Evolutionary conservation across 2,888 invertebrate species (phyloP).

Genomic region (Meteorus colon): DNA sequence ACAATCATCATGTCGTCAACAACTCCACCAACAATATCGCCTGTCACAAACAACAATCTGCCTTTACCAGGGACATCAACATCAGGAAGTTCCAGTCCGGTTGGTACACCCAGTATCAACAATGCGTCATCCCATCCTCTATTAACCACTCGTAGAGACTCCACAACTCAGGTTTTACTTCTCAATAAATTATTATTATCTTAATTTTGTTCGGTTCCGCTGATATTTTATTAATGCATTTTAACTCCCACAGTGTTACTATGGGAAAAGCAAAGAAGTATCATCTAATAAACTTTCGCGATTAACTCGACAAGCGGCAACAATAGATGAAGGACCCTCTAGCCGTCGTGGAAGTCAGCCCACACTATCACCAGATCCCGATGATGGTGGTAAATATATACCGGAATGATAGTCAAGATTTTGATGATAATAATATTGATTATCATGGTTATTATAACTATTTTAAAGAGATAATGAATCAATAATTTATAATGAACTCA

Average conservation of each 20-base stretch:
- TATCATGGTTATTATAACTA: too few relatives aligned
- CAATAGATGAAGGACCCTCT: slow-evolving; percentile 90
- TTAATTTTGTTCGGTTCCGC: background rate
- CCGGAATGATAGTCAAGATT: too few relatives aligned
- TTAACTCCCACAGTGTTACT: slow-evolving; percentile 63
- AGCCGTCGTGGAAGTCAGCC: slow-evolving; percentile 88
- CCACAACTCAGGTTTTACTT: slow-evolving; percentile 85
- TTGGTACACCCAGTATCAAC: slow-evolving; percentile 70
- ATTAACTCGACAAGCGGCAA: slow-evolving; percentile 89
- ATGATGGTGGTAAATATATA: slow-evolving; percentile 73
- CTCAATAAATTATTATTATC: background rate
- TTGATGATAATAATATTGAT: too few relatives aligned
- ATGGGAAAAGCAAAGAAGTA: slow-evolving; percentile 66
- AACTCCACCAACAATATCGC: slow-evolving; percentile 88
- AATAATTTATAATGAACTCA: background rate
- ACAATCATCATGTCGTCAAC: slow-evolving; percentile 89
- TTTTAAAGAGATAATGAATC: too few relatives aligned
- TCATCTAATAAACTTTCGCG: slow-evolving; percentile 77
- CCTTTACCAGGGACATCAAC: slow-evolving; percentile 75
- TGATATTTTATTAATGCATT: background rate
- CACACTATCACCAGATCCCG: slow-evolving; percentile 86
- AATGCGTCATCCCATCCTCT: slow-evolving; percentile 75
- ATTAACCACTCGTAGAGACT: slow-evolving; percentile 80
- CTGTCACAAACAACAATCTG: slow-evolving; percentile 75
- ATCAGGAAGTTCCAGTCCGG: slow-evolving; percentile 72